phyloP scores from a whole-genome alignment of 2,797 vertebrate genomes.

The Cichlasoma orientale region DNA sequence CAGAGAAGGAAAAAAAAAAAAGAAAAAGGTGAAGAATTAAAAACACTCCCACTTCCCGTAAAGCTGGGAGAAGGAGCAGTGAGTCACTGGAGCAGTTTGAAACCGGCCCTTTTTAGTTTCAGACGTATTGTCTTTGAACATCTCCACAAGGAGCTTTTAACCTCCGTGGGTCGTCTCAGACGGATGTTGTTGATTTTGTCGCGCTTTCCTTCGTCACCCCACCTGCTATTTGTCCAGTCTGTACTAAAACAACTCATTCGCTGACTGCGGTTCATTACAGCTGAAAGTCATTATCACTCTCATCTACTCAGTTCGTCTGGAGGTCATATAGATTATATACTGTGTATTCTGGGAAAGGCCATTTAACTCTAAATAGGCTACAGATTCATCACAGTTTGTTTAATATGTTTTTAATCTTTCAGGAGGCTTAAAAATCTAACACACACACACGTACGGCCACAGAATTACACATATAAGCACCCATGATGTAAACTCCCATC shows the following conservation, averaged over 20 bases:
- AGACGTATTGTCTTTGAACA: conserved; percentile 55
- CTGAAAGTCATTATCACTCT: not conserved
- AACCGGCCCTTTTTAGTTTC: conserved; percentile 65
- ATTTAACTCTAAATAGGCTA: not conserved
- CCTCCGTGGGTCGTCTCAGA: conserved; percentile 23
- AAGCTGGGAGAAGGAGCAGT: conserved; percentile 70
- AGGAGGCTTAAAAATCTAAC: not conserved
- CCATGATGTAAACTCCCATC: conserved; percentile 16
- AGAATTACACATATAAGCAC: conserved; percentile 33
- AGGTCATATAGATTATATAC: conserved; percentile 6
- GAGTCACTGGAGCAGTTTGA: conserved; percentile 75
- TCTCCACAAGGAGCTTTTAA: conserved; percentile 45
- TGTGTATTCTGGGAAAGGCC: not conserved
- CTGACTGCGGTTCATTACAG: not conserved
- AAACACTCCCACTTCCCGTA: conserved; percentile 85
- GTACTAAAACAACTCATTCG: conserved; percentile 24
- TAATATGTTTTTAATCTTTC: not conserved
- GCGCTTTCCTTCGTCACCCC: not conserved
- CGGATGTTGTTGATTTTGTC: conserved; percentile 9
- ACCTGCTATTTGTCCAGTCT: conserved; percentile 30
- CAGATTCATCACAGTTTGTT: not conserved
- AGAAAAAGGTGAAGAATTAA: conserved; percentile 64
- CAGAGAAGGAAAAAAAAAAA: conserved; percentile 17
- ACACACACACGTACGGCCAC: conserved; percentile 19
- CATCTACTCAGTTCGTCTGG: conserved; percentile 13